phyloP scores from a whole-genome alignment of 23 tunicate genomes.

The Trididemnum miniatum region DNA sequence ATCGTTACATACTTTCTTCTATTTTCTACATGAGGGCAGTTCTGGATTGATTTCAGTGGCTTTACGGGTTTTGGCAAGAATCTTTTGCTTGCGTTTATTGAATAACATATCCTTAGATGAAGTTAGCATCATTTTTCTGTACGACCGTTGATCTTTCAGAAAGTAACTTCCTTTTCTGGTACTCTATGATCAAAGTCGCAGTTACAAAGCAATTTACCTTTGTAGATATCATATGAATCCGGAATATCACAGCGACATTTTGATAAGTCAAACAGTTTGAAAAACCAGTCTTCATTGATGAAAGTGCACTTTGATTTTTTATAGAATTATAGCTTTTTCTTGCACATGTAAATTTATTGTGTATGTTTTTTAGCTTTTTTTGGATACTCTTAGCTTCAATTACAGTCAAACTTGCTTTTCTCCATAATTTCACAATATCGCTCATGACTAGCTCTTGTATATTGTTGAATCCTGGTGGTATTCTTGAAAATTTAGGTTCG shows the following conservation, averaged over 20 bases:
- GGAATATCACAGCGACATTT: not conserved
- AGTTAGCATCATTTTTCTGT: not conserved
- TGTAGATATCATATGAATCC: not conserved
- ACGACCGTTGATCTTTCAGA: slow-evolving; percentile 20
- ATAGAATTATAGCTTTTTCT: not conserved
- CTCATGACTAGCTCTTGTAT: not conserved
- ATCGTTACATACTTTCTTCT: no score
- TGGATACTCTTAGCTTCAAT: not conserved
- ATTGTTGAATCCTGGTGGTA: not conserved
- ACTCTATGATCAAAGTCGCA: slow-evolving; percentile 1
- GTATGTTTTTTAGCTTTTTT: not conserved
- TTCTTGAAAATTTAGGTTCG: not conserved
- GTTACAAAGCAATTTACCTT: not conserved
- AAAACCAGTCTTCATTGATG: slow-evolving; percentile 6
- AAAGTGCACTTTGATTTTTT: not conserved
- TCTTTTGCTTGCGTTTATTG: not conserved
- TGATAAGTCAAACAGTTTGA: not conserved
- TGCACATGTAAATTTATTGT: not conserved
- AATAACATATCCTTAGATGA: slow-evolving; percentile 7
- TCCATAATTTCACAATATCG: slow-evolving; percentile 8
- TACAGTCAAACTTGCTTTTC: slow-evolving; percentile 12
- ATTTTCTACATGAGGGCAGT: not conserved
- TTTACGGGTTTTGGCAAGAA: not conserved
- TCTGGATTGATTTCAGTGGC: not conserved
- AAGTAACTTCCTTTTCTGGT: not conserved